Percentiles rank a stretch among this genome's conserved stretches.
These are phyloP conservation scores for Prosapia bicincta DNA, from an alignment of 2,888 invertebrate species.

Conservation along the genomic window DNA sequence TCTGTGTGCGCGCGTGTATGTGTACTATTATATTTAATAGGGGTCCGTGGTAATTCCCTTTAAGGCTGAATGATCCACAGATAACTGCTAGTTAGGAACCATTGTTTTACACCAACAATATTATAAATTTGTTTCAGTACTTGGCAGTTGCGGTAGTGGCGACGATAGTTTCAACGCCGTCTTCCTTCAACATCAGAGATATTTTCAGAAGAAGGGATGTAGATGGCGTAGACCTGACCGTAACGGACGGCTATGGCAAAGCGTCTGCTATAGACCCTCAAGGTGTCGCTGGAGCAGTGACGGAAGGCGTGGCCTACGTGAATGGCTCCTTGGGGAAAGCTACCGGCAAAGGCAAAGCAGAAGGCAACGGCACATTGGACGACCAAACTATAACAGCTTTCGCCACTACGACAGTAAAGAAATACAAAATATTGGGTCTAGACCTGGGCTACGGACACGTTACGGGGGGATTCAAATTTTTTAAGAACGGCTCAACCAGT, in stretches of 20 bases:
- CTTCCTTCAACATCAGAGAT: background rate
- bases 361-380: background rate
- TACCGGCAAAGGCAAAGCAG: background rate
- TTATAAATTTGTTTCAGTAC: background rate
- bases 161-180: background rate
- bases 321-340: background rate
- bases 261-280: background rate
- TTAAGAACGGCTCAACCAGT: background rate
- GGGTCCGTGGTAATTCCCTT: too few species aligned
- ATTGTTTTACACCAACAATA: too few species aligned
- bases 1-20: too few species aligned
- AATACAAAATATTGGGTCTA: background rate
- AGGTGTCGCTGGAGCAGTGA: background rate
- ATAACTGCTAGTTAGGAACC: too few species aligned
- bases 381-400: background rate
- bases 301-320: background rate
- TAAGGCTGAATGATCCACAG: too few species aligned
- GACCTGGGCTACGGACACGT: background rate
- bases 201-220: background rate
- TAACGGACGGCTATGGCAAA: background rate
- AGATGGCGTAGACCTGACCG: background rate
- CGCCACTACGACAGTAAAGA: background rate
- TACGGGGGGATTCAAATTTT: background rate
- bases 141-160: background rate
- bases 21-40: too few species aligned